These are phyloP conservation scores for Acipenser ruthenus DNA, from an alignment of 2,797 vertebrate genomes.

Conservation along the genomic window DNA sequence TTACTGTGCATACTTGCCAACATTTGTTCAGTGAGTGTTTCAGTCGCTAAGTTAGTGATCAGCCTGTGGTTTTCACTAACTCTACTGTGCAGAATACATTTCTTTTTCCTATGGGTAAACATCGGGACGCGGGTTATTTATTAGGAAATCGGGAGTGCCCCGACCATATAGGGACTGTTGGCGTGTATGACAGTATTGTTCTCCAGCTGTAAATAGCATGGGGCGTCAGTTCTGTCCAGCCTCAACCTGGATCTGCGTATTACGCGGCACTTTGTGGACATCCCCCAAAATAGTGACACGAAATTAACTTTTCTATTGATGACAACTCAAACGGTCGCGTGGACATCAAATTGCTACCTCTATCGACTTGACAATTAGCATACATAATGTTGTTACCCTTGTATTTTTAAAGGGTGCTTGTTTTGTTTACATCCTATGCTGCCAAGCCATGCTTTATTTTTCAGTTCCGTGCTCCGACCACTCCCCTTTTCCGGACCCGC, in stretches of 20 bases:
- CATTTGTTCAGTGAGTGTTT: too few relatives aligned
- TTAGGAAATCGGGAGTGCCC: too few relatives aligned
- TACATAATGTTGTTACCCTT: not conserved
- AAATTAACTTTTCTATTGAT: constrained; percentile 9
- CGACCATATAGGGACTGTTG: too few relatives aligned
- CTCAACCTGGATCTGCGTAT: constrained; percentile 2
- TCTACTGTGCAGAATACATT: too few relatives aligned
- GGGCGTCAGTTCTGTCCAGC: constrained; percentile 6
- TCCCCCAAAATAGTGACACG: not conserved
- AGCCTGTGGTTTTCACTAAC: too few relatives aligned
- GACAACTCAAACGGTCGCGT: constrained; percentile 20
- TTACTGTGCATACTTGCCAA: too few relatives aligned
- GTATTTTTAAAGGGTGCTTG: constrained; percentile 14
- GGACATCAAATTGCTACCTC: not conserved
- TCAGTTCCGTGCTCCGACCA: constrained; percentile 36
- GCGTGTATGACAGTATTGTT: too few relatives aligned
- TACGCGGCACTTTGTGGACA: constrained; percentile 15
- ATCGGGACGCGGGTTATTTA: too few relatives aligned
- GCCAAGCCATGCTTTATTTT: constrained; percentile 54
- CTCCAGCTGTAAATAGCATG: too few relatives aligned
- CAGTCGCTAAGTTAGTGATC: too few relatives aligned
- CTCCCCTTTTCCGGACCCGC: constrained; percentile 43
- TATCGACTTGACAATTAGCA: not conserved
- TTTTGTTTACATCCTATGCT: constrained; percentile 66
- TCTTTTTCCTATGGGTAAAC: too few relatives aligned